A percentile compares a stretch with the other conserved stretches of the same genome.
Evolutionary conservation across 2,797 vertebrate species (phyloP).

Genomic region (Mycteria americana): DNA sequence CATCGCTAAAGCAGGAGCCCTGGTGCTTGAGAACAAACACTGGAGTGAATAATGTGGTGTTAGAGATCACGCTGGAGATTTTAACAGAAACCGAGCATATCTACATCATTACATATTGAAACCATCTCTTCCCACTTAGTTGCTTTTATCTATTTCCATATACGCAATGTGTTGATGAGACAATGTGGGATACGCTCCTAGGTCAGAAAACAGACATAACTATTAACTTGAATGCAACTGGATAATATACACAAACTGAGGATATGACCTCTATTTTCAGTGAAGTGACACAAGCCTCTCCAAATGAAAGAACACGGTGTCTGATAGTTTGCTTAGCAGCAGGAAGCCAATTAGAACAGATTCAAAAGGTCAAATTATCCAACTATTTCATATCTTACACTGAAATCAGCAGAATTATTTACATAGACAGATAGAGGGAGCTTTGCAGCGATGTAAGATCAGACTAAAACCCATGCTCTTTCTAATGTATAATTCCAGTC

Average conservation of each 20-base stretch:
- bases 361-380: not conserved
- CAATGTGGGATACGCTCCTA: not conserved
- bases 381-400: not conserved
- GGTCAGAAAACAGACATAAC: not conserved
- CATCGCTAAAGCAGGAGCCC: not conserved
- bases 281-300: not conserved
- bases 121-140: not conserved
- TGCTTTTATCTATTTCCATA: not conserved
- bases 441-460: not conserved
- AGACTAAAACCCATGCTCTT: not conserved
- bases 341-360: not conserved
- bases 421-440: not conserved
- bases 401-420: not conserved
- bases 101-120: not conserved
- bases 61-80: not conserved
- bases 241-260: not conserved
- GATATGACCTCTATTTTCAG: not conserved
- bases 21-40: not conserved
- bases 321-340: not conserved
- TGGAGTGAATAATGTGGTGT: not conserved
- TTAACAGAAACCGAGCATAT: not conserved
- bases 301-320: not conserved
- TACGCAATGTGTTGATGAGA: not conserved
- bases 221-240: not conserved
- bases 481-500: not conserved